phyloP scores from a whole-genome alignment of 1,140 invertebrate genomes.

The Campoletis sonorensis region DNA sequence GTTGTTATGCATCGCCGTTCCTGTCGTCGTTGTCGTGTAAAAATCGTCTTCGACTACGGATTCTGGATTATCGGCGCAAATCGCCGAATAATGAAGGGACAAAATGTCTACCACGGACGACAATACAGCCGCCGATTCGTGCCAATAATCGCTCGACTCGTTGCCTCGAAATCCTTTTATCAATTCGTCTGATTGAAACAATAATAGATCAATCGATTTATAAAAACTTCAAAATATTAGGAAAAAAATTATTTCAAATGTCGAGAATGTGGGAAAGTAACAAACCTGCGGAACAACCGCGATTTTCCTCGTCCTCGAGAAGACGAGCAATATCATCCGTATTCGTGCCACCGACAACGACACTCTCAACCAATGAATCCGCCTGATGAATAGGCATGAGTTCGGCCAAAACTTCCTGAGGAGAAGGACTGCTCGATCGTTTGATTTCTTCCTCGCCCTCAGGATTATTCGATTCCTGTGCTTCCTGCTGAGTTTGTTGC shows the following conservation, averaged over 20 bases:
- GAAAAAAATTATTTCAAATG: too few relatives aligned
- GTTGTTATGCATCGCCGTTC: constrained; percentile 58
- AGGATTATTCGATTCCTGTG: neutral
- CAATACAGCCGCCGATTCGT: constrained; percentile 40
- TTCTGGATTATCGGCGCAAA: constrained; percentile 53
- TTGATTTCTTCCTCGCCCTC: neutral
- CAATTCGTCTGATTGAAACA: neutral
- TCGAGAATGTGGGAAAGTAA: constrained; percentile 6
- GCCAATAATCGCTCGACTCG: constrained; percentile 28
- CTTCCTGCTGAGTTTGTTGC: constrained; percentile 35
- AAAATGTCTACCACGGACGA: constrained; percentile 65
- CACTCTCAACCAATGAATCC: constrained; percentile 48
- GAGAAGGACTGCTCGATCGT: neutral
- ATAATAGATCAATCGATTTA: neutral
- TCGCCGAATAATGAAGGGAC: constrained; percentile 71
- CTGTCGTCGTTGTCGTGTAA: constrained; percentile 63
- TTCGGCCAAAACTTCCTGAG: constrained; percentile 53
- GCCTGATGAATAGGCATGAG: constrained; percentile 67
- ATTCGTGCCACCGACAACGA: neutral
- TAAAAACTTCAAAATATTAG: neutral
- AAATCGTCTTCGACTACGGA: constrained; percentile 68
- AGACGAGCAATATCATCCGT: constrained; percentile 25
- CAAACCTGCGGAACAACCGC: constrained; percentile 57
- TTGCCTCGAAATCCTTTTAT: constrained; percentile 26
- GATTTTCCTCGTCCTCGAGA: constrained; percentile 62